These are phyloP conservation scores for Drosophila meridiana DNA, from an alignment of 2,888 invertebrate species.

Conservation along the genomic window DNA sequence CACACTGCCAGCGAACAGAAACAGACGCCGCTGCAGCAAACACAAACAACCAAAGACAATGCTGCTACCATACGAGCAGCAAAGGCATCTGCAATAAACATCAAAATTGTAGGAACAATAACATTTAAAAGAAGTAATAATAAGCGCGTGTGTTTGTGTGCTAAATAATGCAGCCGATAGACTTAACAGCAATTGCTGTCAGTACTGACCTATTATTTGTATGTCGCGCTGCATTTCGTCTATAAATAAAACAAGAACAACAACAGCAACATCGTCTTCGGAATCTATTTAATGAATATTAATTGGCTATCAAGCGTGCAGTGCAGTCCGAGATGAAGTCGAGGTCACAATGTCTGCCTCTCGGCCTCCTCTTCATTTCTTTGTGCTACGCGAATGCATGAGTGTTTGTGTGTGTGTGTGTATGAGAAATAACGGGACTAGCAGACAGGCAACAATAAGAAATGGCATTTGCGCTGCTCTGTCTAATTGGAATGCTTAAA, in stretches of 20 bases:
- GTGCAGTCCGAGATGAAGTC: constrained; percentile 46
- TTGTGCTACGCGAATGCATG: constrained; percentile 12
- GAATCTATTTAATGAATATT: constrained; percentile 75
- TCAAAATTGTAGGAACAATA: constrained; percentile 13
- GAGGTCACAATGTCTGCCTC: constrained; percentile 55
- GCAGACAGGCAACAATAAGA: constrained; percentile 55
- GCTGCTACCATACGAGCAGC: constrained; percentile 45
- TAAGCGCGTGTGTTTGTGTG: constrained; percentile 21
- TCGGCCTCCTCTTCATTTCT: constrained; percentile 16
- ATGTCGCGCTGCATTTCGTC: constrained; percentile 48
- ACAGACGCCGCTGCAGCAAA: constrained; percentile 61
- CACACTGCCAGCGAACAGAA: constrained; percentile 58
- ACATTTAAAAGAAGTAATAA: constrained; percentile 16
- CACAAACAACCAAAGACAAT: constrained; percentile 54
- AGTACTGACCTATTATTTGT: constrained; percentile 23
- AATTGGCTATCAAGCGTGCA: constrained; percentile 69
- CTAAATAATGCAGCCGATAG: neutral
- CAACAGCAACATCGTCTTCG: constrained; percentile 46
- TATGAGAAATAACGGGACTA: constrained; percentile 71
- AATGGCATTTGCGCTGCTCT: constrained; percentile 58
- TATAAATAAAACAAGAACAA: constrained; percentile 61
- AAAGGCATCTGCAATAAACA: constrained; percentile 24
- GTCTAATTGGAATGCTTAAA: constrained; percentile 70
- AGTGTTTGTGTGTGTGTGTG: constrained; percentile 34
- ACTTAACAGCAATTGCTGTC: constrained; percentile 7